These are phyloP conservation scores for Hirtodrosophila histrioides DNA, from an alignment of 2,888 invertebrate genomes.

Conservation along the genomic window DNA sequence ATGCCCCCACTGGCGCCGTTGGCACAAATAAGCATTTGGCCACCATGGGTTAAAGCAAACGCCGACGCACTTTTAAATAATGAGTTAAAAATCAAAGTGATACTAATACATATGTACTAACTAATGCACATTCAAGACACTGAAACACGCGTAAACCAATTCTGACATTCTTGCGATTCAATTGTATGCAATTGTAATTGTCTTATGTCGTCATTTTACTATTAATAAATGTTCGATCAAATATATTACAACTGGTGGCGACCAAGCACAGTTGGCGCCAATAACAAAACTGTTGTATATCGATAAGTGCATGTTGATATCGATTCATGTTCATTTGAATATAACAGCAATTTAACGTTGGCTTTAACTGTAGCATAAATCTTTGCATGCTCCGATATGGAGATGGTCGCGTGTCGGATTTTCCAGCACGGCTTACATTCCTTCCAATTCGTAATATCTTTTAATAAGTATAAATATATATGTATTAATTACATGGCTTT, in stretches of 20 bases:
- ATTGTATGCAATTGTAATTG: slow-evolving; percentile 48
- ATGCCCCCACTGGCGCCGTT: slow-evolving; percentile 51
- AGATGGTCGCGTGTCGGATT: no score
- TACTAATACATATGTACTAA: slow-evolving; percentile 76
- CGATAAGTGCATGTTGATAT: slow-evolving; percentile 6
- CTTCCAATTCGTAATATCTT: no score
- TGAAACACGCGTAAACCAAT: slow-evolving; percentile 40
- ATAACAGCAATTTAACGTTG: no score
- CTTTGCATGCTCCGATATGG: no score
- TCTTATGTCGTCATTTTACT: slow-evolving; percentile 62
- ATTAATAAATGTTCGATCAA: slow-evolving; percentile 59
- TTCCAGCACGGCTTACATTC: not conserved
- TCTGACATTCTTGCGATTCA: slow-evolving; percentile 64
- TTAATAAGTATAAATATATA: no score
- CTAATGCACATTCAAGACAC: slow-evolving; percentile 49
- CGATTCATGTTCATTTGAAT: slow-evolving; percentile 4
- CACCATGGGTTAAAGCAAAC: slow-evolving; percentile 57
- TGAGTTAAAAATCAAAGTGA: slow-evolving; percentile 71
- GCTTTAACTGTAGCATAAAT: no score
- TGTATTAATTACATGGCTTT: no score
- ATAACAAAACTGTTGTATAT: not conserved
- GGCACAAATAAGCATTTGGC: slow-evolving; percentile 60
- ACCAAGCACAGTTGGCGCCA: slow-evolving; percentile 25
- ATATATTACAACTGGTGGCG: slow-evolving; percentile 1
- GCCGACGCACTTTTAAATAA: slow-evolving; percentile 8